phyloP scores from a whole-genome alignment of 2,888 invertebrate species.

The Syritta pipiens region DNA sequence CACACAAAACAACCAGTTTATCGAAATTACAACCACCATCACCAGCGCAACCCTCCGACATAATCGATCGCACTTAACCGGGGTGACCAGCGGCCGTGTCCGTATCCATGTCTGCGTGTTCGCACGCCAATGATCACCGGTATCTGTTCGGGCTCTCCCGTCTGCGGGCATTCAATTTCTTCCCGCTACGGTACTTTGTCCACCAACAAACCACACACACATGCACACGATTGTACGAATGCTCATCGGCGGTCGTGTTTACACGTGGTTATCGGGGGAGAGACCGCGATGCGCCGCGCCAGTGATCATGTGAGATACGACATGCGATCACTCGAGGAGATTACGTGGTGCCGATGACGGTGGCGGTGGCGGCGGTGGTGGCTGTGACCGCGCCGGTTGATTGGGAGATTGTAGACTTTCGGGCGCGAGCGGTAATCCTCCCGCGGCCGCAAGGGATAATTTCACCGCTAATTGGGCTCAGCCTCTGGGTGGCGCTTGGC shows the following conservation, averaged over 20 bases:
- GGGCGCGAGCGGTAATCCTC: conserved; percentile 38
- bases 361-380: conserved; percentile 26
- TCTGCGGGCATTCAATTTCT: conserved; percentile 58
- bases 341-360: conserved; percentile 37
- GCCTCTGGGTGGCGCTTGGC: conserved; percentile 42
- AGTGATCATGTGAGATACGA: conserved; percentile 66
- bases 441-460: conserved; percentile 48
- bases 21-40: conserved; percentile 18
- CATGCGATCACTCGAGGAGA: conserved; percentile 66
- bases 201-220: conserved; percentile 2
- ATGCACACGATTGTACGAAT: not conserved
- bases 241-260: conserved; percentile 57
- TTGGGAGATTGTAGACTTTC: conserved; percentile 56
- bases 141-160: conserved; percentile 36
- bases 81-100: conserved; percentile 61
- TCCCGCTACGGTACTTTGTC: conserved; percentile 60
- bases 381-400: conserved; percentile 22
- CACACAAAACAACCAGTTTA: conserved; percentile 2
- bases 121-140: conserved; percentile 60
- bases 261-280: conserved; percentile 67
- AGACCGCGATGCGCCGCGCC: conserved; percentile 54
- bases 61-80: conserved; percentile 41
- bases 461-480: conserved; percentile 47
- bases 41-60: conserved; percentile 38
- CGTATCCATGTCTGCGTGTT: conserved; percentile 56